Percentiles rank a stretch among this genome's conserved stretches.
These are phyloP conservation scores for mouse (Mus musculus) DNA, from an alignment of 2,113 vertebrate genomes.

Conservation along the genomic window DNA sequence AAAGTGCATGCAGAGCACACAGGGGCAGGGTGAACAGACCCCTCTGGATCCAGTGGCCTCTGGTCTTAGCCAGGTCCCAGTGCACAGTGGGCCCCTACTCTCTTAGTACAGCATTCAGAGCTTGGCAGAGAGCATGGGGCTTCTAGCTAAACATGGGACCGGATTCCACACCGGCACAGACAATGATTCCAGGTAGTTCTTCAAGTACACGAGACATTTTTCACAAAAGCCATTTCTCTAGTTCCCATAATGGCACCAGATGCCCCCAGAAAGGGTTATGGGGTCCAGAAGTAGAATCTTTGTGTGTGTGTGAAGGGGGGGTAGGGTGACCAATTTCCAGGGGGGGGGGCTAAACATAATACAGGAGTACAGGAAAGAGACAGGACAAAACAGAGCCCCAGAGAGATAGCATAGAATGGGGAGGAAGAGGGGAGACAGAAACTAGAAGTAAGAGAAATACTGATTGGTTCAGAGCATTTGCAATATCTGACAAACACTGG, in stretches of 20 bases:
- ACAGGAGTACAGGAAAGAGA: neutral
- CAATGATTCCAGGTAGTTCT: neutral
- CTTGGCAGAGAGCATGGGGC: fast-evolving
- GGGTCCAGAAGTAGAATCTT: neutral
- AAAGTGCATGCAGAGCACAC: neutral
- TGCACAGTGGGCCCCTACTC: fast-evolving
- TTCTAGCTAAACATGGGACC: neutral
- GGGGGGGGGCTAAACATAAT: neutral
- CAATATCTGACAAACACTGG: constrained; percentile 42
- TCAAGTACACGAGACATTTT: neutral
- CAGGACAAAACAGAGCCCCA: constrained; percentile 15
- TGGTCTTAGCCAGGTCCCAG: neutral
- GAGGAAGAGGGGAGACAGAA: neutral
- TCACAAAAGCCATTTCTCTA: neutral
- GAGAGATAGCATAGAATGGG: neutral
- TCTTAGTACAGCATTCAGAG: neutral
- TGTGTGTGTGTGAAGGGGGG: too few relatives aligned
- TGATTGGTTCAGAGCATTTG: constrained; percentile 49
- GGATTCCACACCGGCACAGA: neutral
- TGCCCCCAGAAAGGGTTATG: neutral
- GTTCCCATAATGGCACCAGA: neutral
- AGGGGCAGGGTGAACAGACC: neutral
- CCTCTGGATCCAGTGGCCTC: neutral
- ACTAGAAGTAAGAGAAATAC: constrained; percentile 50
- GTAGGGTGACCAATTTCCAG: too few relatives aligned